Base-by-base conservation (phyloP, 2,888 invertebrate species). In the Invenusta paracnida region DNA sequence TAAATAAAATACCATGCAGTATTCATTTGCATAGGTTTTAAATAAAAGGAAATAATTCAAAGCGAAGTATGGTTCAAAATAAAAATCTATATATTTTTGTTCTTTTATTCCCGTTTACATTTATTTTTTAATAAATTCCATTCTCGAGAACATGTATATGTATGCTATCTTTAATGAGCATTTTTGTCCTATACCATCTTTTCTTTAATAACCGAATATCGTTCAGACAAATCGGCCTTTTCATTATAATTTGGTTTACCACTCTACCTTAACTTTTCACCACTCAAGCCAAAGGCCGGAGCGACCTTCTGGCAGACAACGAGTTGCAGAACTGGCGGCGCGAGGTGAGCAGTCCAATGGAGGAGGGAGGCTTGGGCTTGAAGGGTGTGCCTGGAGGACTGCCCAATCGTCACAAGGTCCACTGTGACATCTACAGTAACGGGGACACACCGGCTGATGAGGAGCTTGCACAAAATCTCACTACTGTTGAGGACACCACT, bases 321-420 rank as follows among this genome's bases (percentile, higher is more conserved):
- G 90, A 90, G 85, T 81, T 90, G 13, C 90, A 90, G 67, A 82
- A 73, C 48, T 86, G 86, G 86, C 81, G 86, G 25, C 27, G 79
- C 25, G 86, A 86, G 81, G 29, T 86, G 27, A 17, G 79, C 27
- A 73, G 31, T 13, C 86, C 86, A 0, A 86, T 86, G 67, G 79
- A 87, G 27, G 86, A 86, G 1, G 86, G 86, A 66, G 86, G 86
- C 0, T 79, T 86, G 23, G 86, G 81, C 23, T 25, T 86, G 11
- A 86, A 87, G 30, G 86, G 86, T 25, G 30, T 86, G 28, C 86
- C 86, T 23, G 86, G 86, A 2, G 73, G 67, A 5, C 48, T 48
- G 11, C 48, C 48, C 5, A 11, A 5, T 11, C 48, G 48, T 17
- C 48, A 48, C 48, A 48, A 48, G 48, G 48, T 48, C 17, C 48